Evolutionary conservation across 2,888 invertebrate species (phyloP).

Genomic region (Heliconius ethilla): DNA sequence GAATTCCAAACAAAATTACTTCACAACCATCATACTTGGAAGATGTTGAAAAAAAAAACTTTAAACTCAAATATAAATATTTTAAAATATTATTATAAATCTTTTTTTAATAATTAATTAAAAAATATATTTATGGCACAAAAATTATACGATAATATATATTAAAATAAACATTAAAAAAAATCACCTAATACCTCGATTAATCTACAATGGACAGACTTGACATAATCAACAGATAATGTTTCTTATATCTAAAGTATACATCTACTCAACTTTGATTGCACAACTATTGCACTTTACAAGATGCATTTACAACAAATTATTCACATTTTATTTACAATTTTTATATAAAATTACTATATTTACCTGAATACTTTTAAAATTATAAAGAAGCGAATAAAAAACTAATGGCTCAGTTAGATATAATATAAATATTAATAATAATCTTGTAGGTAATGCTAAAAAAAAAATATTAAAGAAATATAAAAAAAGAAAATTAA

Average conservation of each 20-base stretch:
- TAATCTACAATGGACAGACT: slow-evolving; percentile 73
- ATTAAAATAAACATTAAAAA: slow-evolving; percentile 28
- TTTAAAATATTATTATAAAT: slow-evolving; percentile 2
- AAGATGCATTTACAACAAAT: slow-evolving; percentile 80
- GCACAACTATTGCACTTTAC: slow-evolving; percentile 81
- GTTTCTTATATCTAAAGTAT: slow-evolving; percentile 66
- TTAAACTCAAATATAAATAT: background rate
- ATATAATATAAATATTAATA: background rate
- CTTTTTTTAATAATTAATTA: slow-evolving; percentile 5
- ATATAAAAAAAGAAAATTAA: background rate
- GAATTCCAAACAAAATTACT: slow-evolving; percentile 19
- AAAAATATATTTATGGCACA: slow-evolving; percentile 10
- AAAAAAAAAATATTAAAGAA: background rate
- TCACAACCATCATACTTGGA: slow-evolving; percentile 43
- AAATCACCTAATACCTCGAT: slow-evolving; percentile 46
- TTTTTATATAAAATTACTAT: slow-evolving; percentile 46
- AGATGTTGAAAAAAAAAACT: slow-evolving; percentile 10
- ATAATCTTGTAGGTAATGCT: background rate
- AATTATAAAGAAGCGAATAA: slow-evolving; percentile 1
- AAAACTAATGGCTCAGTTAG: background rate
- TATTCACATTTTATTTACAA: slow-evolving; percentile 76
- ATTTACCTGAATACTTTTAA: slow-evolving; percentile 17
- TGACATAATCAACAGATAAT: slow-evolving; percentile 70
- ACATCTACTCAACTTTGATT: slow-evolving; percentile 80
- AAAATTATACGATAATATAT: slow-evolving; percentile 18